Evolutionary conservation across 2,888 invertebrate species (phyloP).

Genomic region (Ariolimax columbianus): DNA sequence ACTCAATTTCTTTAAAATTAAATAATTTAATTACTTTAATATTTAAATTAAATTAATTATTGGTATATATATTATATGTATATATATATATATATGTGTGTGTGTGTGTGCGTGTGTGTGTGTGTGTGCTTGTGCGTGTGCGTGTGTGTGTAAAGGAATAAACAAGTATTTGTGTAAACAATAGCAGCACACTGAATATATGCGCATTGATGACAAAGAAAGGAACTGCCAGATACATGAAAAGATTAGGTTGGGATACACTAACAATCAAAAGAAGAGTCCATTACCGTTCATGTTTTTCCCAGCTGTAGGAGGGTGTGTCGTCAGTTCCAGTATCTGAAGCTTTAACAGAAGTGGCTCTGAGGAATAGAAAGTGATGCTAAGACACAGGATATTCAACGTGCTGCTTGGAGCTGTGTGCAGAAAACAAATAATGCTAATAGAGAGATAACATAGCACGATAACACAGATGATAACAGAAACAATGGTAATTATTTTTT

Average conservation of each 20-base stretch:
- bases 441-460: neutral
- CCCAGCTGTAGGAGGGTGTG: slow-evolving; percentile 24
- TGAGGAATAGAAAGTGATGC: neutral
- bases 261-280: neutral
- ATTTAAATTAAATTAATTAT: too few relatives aligned
- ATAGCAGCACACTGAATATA: too few relatives aligned
- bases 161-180: too few relatives aligned
- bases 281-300: slow-evolving; percentile 44
- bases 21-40: too few relatives aligned
- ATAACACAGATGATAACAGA: too few relatives aligned
- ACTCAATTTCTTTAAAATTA: too few relatives aligned
- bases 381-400: neutral
- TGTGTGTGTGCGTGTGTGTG: neutral
- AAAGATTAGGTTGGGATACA: too few relatives aligned
- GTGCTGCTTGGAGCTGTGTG: neutral
- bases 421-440: neutral
- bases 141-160: too few relatives aligned
- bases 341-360: neutral
- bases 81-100: neutral
- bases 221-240: too few relatives aligned
- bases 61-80: neutral
- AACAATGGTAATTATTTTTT: too few relatives aligned
- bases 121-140: neutral
- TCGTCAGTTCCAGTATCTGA: slow-evolving; percentile 5
- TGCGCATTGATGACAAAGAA: too few relatives aligned